These are phyloP conservation scores for Cydia splendana DNA, from an alignment of 1,140 invertebrate species.

Conservation along the genomic window DNA sequence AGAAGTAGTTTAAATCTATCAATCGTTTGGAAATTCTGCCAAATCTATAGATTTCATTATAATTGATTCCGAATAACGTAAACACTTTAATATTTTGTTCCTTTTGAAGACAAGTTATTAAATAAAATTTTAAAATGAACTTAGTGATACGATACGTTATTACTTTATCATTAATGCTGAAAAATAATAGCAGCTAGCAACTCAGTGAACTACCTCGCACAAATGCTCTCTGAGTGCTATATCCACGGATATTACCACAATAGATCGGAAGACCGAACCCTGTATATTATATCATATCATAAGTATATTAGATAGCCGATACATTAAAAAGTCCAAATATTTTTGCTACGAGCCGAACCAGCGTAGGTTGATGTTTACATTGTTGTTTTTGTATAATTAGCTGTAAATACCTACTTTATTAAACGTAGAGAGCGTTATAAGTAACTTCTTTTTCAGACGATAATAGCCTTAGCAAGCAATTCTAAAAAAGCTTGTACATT, in stretches of 20 bases:
- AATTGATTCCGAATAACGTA: too few relatives aligned
- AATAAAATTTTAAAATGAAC: too few relatives aligned
- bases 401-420: neutral
- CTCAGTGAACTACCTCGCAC: neutral
- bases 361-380: conserved; percentile 10
- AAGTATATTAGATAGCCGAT: neutral
- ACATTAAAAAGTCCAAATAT: neutral
- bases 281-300: neutral
- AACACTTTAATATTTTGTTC: too few relatives aligned
- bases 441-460: neutral
- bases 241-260: neutral
- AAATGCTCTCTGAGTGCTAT: conserved; percentile 13
- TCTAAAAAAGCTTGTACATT: too few relatives aligned
- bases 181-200: too few relatives aligned
- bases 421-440: neutral
- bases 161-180: too few relatives aligned
- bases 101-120: too few relatives aligned
- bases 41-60: too few relatives aligned
- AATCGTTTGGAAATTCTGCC: too few relatives aligned
- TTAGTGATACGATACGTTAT: too few relatives aligned
- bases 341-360: conserved; percentile 19
- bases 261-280: neutral
- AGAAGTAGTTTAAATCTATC: neutral
- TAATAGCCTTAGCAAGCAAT: neutral
- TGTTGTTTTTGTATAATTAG: neutral